These are phyloP conservation scores for Lymantria dispar DNA, from an alignment of 2,888 invertebrate species.

Conservation along the genomic window DNA sequence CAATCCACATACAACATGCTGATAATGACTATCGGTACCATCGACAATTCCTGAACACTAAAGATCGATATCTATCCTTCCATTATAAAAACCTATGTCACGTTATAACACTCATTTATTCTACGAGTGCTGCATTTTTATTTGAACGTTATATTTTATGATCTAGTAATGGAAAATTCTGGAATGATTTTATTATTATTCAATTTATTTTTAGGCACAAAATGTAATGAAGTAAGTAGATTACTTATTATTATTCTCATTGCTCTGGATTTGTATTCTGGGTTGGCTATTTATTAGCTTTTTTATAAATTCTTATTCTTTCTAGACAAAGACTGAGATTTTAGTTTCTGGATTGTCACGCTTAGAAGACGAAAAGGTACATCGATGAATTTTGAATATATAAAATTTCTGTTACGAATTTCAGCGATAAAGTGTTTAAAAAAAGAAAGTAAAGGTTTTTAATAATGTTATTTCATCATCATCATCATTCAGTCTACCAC, in stretches of 20 bases:
- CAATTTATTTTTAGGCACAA: conserved; percentile 9
- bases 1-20: conserved; percentile 17
- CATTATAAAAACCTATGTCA: conserved; percentile 39
- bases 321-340: no score
- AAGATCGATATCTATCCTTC: conserved; percentile 41
- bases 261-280: no score
- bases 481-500: no score
- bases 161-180: conserved; percentile 13
- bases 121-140: conserved; percentile 8
- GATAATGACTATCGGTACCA: conserved; percentile 18
- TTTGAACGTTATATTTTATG: conserved; percentile 14
- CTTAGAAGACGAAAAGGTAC: no score
- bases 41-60: conserved; percentile 27
- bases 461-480: no score
- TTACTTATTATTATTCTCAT: background rate
- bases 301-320: no score
- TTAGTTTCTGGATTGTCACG: no score
- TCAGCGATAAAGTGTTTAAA: no score
- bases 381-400: no score
- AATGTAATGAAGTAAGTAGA: conserved; percentile 10
- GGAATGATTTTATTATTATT: conserved; percentile 14
- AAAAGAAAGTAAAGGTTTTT: no score
- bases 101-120: conserved; percentile 13
- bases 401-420: no score
- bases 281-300: no score